Base-by-base conservation (phyloP, 1,140 invertebrate species). In the Potamilus streckersoni region DNA sequence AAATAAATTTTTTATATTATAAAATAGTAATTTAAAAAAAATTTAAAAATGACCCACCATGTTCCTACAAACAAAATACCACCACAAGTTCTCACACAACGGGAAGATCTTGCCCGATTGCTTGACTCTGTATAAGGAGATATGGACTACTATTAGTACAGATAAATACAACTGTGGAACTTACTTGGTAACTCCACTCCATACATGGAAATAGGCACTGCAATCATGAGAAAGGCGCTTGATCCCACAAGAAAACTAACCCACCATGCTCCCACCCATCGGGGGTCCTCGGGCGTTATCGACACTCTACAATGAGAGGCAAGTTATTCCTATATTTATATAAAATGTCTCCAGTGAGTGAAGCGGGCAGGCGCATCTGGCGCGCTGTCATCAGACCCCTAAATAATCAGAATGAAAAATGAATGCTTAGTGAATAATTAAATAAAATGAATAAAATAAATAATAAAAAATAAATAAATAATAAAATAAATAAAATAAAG, bases 191-290 rank as follows among this genome's bases (percentile, higher is more conserved):
- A 85, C 73, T 92, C 91, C 77, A 92, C 90, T 0, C 95, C 96
- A 89, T 96, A 97, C 75, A 94, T 94, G 87, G 96, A 95, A 89
- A 97, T 95, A 8, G 96, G 95, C 71, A 97, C 92, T 2, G 95
- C 94, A 19, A 96, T 94, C 31, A 97, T 85, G 57, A 97, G 93
- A 2, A 96, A 92, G 0, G 96, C 90, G 16, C 95, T 85, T 2
- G 95, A 95, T 74, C 95, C 94, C 1, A 97, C 91, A 4, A 97
- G 87, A 86, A 97, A 97, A 19, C 96, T 96, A 23, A 96, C 94
- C 96, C 96, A 98, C 96, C 96, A 98, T 92, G 96, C 96, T 27
- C 96, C 96, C 23, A 98, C 94, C 95, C 96, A 97, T 65, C 94
- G 92, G 31, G 94, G 94, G 85, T 93, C 95, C 27, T 92, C 90